phyloP scores from a whole-genome alignment of 2,888 invertebrate genomes.

The Dicycla oo region DNA sequence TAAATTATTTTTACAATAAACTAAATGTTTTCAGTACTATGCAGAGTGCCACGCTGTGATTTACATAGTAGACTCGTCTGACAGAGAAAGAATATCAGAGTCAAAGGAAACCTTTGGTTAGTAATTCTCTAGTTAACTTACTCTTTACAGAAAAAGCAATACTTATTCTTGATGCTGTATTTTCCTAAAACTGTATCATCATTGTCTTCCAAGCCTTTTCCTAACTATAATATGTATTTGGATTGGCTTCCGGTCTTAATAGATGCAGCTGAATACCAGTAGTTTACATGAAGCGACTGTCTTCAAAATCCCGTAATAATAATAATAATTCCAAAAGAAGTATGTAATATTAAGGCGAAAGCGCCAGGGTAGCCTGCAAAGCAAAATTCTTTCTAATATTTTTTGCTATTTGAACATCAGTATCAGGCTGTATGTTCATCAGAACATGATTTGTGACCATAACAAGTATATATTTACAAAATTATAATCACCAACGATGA shows the following conservation, averaged over 20 bases:
- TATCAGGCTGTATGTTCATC: too few species aligned
- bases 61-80: conserved; percentile 99
- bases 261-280: too few species aligned
- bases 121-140: conserved; percentile 60
- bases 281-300: background rate
- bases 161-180: background rate
- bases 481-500: too few species aligned
- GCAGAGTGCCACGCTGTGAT: conserved; percentile 99
- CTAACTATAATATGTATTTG: background rate
- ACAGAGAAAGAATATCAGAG: conserved; percentile 97
- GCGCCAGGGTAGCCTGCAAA: too few species aligned
- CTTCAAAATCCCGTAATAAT: background rate
- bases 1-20: background rate
- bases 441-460: too few species aligned
- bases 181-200: background rate
- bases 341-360: background rate
- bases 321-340: background rate
- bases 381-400: too few species aligned
- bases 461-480: too few species aligned
- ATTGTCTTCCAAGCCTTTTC: background rate
- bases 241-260: background rate
- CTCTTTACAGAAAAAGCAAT: background rate
- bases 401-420: too few species aligned
- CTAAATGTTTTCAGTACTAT: conserved; percentile 94
- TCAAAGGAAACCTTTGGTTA: conserved; percentile 99